Evolutionary conservation across 2,797 vertebrate genomes (phyloP).

Genomic region (Momotus momota): DNA sequence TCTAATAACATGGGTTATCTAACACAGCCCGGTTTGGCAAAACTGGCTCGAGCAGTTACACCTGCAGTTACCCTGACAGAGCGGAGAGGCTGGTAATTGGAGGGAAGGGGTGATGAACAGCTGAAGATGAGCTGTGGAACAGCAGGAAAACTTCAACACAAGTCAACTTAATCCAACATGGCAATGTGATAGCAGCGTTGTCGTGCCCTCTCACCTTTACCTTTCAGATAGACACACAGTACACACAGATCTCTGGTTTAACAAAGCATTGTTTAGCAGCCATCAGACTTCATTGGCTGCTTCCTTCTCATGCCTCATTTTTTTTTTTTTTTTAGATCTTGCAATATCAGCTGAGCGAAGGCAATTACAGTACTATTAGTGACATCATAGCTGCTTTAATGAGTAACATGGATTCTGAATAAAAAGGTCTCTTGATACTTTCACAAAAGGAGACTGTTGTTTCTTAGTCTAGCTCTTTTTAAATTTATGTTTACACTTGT

Average conservation of each 20-base stretch:
- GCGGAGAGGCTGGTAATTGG: not conserved
- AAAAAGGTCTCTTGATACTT: not conserved
- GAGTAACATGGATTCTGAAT: not conserved
- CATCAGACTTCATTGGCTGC: not conserved
- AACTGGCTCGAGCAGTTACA: not conserved
- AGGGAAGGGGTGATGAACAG: not conserved
- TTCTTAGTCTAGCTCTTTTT: not conserved
- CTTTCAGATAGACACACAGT: not conserved
- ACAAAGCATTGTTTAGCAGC: not conserved
- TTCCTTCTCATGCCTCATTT: not conserved
- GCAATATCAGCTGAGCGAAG: not conserved
- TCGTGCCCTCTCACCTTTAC: not conserved
- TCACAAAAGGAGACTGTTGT: not conserved
- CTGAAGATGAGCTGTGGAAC: not conserved
- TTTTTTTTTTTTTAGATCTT: not conserved
- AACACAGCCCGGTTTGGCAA: not conserved
- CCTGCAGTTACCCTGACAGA: not conserved
- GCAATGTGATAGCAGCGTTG: not conserved
- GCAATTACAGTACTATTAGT: not conserved
- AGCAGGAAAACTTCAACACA: not conserved
- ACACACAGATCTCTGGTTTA: not conserved
- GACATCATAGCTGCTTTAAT: not conserved
- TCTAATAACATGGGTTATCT: not conserved
- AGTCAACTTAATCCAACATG: not conserved
- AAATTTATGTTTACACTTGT: not conserved